phyloP scores from a whole-genome alignment of 1,140 invertebrate species.

The Diabrotica undecimpunctata region DNA sequence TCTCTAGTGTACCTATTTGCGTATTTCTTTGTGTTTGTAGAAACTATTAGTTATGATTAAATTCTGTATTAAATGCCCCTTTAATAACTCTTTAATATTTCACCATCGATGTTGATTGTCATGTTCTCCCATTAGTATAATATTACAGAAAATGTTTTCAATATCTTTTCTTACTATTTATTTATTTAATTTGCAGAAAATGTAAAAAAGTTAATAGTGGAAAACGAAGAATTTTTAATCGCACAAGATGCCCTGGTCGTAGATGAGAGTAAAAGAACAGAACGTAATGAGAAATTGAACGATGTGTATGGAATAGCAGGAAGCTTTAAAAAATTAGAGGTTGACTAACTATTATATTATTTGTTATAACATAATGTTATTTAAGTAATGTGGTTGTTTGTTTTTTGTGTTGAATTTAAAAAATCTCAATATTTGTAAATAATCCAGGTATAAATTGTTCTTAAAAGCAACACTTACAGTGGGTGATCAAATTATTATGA shows the following conservation, averaged over 20 bases:
- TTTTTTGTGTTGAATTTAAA: too few species aligned
- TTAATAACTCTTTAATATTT: not conserved
- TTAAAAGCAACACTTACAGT: too few species aligned
- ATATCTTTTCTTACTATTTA: not conserved
- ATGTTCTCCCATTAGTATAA: not conserved
- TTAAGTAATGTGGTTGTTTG: too few species aligned
- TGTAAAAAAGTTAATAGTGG: conserved; percentile 33
- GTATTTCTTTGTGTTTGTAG: too few species aligned
- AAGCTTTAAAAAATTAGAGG: conserved; percentile 69
- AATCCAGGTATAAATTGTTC: too few species aligned
- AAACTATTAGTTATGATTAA: too few species aligned
- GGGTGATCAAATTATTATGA: too few species aligned
- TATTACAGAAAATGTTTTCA: not conserved
- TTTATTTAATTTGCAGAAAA: conserved; percentile 29
- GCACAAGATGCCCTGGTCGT: conserved; percentile 56
- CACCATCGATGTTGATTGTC: not conserved
- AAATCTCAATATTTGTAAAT: too few species aligned
- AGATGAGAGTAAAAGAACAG: conserved; percentile 58
- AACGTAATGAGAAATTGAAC: conserved; percentile 59
- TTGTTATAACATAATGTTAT: too few species aligned
- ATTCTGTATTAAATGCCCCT: too few species aligned
- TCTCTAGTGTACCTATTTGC: too few species aligned
- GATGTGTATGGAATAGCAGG: conserved; percentile 67
- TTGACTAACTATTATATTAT: conserved; percentile 52
- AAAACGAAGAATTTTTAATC: conserved; percentile 54